A percentile compares a stretch with the other conserved stretches of the same genome.
Evolutionary conservation across 2,888 invertebrate genomes (phyloP).

Genomic region (Quadroppia sp.): DNA sequence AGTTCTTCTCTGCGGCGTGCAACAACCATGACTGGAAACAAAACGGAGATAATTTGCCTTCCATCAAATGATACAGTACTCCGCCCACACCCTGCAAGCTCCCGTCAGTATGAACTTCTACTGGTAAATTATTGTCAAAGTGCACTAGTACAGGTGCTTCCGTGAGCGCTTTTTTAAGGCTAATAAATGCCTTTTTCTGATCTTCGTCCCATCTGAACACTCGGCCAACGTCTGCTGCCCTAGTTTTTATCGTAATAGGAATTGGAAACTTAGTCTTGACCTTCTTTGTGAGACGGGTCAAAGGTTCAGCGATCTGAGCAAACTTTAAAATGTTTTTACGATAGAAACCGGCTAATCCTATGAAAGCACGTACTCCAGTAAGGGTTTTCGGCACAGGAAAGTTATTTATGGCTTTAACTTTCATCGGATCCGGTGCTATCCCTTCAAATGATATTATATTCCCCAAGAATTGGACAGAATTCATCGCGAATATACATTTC

Average conservation of each 20-base stretch:
- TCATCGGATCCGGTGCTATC: slow-evolving; percentile 29
- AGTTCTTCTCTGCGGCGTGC: slow-evolving; percentile 17
- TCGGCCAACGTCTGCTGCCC: not conserved
- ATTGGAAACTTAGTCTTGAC: no score
- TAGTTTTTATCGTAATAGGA: not conserved
- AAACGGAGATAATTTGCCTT: not conserved
- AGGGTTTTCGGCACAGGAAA: slow-evolving; percentile 37
- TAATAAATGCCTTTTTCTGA: slow-evolving; percentile 7
- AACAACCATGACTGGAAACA: slow-evolving; percentile 5
- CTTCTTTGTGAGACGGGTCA: not conserved
- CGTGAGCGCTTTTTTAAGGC: not conserved
- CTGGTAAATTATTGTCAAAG: slow-evolving; percentile 23
- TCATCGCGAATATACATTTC: slow-evolving; percentile 24
- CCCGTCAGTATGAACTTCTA: slow-evolving; percentile 37
- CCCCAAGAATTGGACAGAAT: slow-evolving; percentile 20
- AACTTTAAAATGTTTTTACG: not conserved
- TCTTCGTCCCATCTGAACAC: slow-evolving; percentile 9
- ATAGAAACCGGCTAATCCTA: slow-evolving; percentile 2
- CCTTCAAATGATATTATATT: slow-evolving; percentile 16
- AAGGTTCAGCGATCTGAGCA: slow-evolving; percentile 24
- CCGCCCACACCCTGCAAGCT: slow-evolving; percentile 21
- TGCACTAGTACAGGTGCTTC: not conserved
- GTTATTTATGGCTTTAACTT: slow-evolving; percentile 11
- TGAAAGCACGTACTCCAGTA: not conserved
- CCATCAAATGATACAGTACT: not conserved